Conservation (phyloP, 1,140 invertebrate species). For the Drosophila gunungcola region DNA sequence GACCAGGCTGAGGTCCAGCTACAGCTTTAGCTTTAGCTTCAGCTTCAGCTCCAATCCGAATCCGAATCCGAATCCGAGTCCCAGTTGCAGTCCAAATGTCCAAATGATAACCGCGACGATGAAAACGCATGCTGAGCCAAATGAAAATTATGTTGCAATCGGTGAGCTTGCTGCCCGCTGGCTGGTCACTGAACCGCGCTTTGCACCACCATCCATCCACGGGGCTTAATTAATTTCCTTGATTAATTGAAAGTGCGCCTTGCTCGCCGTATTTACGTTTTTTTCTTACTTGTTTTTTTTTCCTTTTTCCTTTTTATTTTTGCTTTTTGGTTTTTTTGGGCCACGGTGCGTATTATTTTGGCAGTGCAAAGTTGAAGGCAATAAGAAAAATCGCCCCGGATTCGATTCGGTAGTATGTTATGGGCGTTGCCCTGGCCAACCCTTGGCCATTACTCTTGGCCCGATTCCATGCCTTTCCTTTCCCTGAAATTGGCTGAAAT, state of each 20-base stretch:
- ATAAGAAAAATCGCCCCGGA: constrained; percentile 60
- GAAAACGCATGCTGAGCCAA: constrained; percentile 79
- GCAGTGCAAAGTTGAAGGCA: constrained; percentile 78
- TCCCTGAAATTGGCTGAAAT: constrained; percentile 55
- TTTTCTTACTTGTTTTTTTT: constrained; percentile 12
- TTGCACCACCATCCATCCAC: constrained; percentile 40
- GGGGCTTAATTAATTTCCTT: constrained; percentile 79
- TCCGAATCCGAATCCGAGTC: constrained; percentile 7
- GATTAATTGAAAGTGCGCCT: constrained; percentile 80
- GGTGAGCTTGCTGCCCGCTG: constrained; percentile 43
- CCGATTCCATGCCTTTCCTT: constrained; percentile 22
- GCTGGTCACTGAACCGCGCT: constrained; percentile 59
- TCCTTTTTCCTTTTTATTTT: background rate
- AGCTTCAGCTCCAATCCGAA: constrained; percentile 7
- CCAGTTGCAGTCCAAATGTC: constrained; percentile 44
- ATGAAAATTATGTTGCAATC: constrained; percentile 80
- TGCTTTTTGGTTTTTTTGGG: background rate
- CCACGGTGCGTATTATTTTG: constrained; percentile 35
- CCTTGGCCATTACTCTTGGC: constrained; percentile 73
- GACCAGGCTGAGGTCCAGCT: constrained; percentile 35
- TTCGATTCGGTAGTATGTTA: constrained; percentile 72
- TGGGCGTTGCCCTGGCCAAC: constrained; percentile 66
- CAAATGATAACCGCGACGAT: constrained; percentile 80
- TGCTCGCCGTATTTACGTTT: constrained; percentile 20
- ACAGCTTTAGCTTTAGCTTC: no score